Evolutionary conservation across 2,113 vertebrate species (phyloP).

Genomic region (Planiliza haematocheilus): DNA sequence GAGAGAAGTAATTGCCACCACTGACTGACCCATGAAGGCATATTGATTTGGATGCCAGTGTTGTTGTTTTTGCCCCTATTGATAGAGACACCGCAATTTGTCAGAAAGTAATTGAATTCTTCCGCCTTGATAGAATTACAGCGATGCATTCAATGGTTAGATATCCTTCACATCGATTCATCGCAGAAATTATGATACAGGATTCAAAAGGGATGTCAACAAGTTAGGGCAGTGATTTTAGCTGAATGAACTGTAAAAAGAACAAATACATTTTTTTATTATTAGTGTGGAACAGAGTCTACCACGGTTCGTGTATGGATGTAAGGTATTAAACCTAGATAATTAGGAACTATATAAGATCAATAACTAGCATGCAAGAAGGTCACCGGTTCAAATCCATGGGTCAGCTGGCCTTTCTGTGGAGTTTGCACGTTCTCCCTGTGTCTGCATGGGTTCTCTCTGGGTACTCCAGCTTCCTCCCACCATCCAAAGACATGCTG

Average conservation of each 20-base stretch:
- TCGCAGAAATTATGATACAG: neutral
- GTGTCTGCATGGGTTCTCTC: too few species aligned
- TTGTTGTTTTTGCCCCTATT: neutral
- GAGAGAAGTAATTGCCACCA: conserved; percentile 47
- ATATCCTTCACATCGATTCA: neutral
- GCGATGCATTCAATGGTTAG: conserved; percentile 2
- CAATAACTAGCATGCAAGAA: too few species aligned
- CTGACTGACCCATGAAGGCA: conserved; percentile 43
- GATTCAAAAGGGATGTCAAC: neutral
- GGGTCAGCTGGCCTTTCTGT: too few species aligned
- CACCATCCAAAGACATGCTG: too few species aligned
- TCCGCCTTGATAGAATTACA: conserved; percentile 1
- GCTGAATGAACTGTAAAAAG: neutral
- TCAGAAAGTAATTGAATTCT: conserved; percentile 36
- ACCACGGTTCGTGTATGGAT: too few species aligned
- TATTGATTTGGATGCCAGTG: conserved; percentile 48
- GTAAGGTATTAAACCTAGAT: too few species aligned
- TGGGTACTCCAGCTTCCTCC: too few species aligned
- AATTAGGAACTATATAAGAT: too few species aligned
- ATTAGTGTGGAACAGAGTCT: too few species aligned
- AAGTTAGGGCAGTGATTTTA: neutral
- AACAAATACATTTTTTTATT: neutral
- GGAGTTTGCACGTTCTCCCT: too few species aligned
- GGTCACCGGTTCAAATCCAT: too few species aligned
- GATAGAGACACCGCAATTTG: conserved; percentile 34